phyloP scores from a whole-genome alignment of 35 echinoderm and acorn worm genomes.

The Apostichopus japonicus region DNA sequence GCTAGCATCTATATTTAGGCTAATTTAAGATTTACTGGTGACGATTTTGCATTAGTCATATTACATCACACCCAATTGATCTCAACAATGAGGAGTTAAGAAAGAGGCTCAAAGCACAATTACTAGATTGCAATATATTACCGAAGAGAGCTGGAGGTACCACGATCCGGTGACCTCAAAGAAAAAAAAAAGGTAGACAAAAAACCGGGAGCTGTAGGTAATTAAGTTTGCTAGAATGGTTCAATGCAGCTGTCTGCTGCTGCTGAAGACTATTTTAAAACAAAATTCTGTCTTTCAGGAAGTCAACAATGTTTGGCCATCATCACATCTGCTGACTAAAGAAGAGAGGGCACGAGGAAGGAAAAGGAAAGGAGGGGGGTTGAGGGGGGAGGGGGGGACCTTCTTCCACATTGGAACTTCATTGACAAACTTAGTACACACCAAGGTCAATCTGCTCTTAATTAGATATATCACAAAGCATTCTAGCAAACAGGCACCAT shows the following conservation, averaged over 20 bases:
- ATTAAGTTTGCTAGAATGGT: neutral
- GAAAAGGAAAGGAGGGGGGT: no score
- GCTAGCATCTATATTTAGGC: neutral
- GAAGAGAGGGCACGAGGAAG: no score
- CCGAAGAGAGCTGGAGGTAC: neutral
- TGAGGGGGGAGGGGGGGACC: no score
- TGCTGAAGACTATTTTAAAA: no score
- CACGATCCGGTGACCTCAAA: neutral
- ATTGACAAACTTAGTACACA: no score
- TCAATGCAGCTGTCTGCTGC: neutral
- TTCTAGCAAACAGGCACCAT: no score
- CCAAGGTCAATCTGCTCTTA: no score
- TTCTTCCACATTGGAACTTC: no score
- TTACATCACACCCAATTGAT: constrained; percentile 1
- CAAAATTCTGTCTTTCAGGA: no score
- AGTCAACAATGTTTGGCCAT: no score
- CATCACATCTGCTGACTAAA: no score
- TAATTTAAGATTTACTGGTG: neutral
- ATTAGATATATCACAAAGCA: no score
- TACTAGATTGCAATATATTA: neutral
- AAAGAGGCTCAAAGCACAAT: neutral
- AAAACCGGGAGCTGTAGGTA: neutral
- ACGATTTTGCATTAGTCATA: neutral
- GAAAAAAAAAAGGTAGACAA: neutral
- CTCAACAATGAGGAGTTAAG: neutral